phyloP scores from a whole-genome alignment of 1,140 invertebrate species.

The Drosophila kanapiae region DNA sequence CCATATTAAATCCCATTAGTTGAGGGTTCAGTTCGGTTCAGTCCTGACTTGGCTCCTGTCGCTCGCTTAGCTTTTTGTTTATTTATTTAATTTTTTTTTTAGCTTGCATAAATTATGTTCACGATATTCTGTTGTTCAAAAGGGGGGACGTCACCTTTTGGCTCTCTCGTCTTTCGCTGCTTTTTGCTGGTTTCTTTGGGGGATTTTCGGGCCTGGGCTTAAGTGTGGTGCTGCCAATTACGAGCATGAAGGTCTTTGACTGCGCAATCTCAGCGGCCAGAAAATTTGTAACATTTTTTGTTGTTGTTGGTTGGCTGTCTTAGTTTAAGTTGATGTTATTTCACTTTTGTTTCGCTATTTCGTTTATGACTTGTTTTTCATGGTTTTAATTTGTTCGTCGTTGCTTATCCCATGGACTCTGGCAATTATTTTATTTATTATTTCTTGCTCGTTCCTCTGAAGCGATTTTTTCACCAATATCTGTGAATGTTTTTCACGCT shows the following conservation, averaged over 20 bases:
- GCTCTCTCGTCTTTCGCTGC: constrained; percentile 24
- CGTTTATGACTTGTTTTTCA: constrained; percentile 76
- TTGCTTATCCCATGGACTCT: constrained; percentile 59
- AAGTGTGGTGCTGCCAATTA: constrained; percentile 70
- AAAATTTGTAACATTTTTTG: constrained; percentile 79
- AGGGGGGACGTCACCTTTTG: constrained; percentile 47
- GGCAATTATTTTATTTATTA: constrained; percentile 66
- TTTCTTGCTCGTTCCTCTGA: constrained; percentile 32
- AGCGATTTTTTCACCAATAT: constrained; percentile 27
- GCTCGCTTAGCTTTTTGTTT: constrained; percentile 14
- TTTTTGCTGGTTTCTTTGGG: constrained; percentile 1
- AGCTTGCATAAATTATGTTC: constrained; percentile 73
- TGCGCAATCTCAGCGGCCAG: constrained; percentile 69
- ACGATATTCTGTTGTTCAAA: constrained; percentile 47
- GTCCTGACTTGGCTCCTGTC: constrained; percentile 38
- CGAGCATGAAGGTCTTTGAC: constrained; percentile 82
- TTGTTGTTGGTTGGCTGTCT: constrained; percentile 35
- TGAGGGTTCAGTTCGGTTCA: constrained; percentile 35
- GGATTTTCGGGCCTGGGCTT: constrained; percentile 52
- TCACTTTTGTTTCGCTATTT: constrained; percentile 48
- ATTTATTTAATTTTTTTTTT: constrained; percentile 35
- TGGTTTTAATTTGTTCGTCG: constrained; percentile 76
- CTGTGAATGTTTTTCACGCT: constrained; percentile 64
- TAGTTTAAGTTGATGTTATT: constrained; percentile 54
- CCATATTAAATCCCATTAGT: constrained; percentile 44